These are phyloP conservation scores for Ferdinandea cuprea DNA, from an alignment of 2,888 invertebrate species.

Conservation along the genomic window DNA sequence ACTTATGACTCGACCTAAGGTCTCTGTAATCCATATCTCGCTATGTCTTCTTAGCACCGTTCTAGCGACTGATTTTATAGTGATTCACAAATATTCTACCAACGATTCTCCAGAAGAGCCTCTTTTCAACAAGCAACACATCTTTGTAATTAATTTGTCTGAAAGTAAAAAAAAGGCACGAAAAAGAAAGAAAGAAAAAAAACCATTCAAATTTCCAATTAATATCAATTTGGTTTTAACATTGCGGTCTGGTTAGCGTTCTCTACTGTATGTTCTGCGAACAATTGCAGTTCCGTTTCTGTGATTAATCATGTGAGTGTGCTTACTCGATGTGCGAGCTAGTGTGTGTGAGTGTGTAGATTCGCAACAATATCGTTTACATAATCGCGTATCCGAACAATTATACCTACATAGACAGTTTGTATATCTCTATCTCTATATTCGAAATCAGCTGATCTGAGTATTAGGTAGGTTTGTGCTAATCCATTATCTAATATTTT, in stretches of 20 bases:
- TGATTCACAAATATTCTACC: constrained; percentile 9
- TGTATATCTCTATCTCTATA: not conserved
- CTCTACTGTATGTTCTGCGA: constrained; percentile 9
- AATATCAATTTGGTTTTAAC: constrained; percentile 46
- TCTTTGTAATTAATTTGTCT: constrained; percentile 29
- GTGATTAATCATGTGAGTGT: constrained; percentile 40
- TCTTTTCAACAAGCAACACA: not conserved
- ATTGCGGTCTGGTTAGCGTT: constrained; percentile 30
- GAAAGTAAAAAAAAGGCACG: constrained; percentile 8
- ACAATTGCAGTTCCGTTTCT: constrained; percentile 45
- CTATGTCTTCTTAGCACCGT: too few species aligned
- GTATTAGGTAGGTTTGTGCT: not conserved
- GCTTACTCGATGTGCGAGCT: too few species aligned
- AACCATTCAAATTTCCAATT: constrained; percentile 31
- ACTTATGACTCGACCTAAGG: too few species aligned
- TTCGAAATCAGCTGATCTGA: constrained; percentile 13
- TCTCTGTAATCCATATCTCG: too few species aligned
- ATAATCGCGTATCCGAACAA: constrained; percentile 13
- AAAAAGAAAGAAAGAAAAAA: constrained; percentile 7
- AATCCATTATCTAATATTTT: not conserved
- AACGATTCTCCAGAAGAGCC: constrained; percentile 8
- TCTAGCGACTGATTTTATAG: not conserved
- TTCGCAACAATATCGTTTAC: constrained; percentile 30
- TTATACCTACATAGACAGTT: not conserved
- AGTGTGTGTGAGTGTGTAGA: constrained; percentile 8